phyloP scores from a whole-genome alignment of 2,888 invertebrate genomes.

The Ophioninae sp. region DNA sequence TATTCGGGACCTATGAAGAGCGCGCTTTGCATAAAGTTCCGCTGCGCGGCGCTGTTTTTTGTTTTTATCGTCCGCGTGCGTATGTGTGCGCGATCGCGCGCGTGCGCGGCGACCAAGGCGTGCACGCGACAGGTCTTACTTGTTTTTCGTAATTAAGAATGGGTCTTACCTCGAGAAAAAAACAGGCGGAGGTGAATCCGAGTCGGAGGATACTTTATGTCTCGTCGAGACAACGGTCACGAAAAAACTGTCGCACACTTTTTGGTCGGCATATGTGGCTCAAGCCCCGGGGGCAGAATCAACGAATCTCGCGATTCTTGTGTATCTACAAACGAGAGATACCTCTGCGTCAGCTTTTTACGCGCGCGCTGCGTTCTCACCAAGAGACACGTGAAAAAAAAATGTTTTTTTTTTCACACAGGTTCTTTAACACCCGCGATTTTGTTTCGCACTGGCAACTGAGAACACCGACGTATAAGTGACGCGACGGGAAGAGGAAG shows the following conservation, averaged over 20 bases:
- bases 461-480: constrained; percentile 3
- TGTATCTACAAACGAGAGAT: constrained; percentile 33
- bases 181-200: constrained; percentile 34
- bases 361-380: not conserved
- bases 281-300: constrained; percentile 22
- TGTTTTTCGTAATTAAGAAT: not conserved
- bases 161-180: constrained; percentile 46
- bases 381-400: not conserved
- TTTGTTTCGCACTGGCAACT: constrained; percentile 3
- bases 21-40: constrained; percentile 2
- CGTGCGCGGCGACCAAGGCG: not conserved
- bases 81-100: not conserved
- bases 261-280: constrained; percentile 31
- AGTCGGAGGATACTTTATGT: not conserved
- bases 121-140: not conserved
- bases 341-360: not conserved
- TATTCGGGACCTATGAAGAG: not conserved
- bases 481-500: not conserved
- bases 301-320: constrained; percentile 18
- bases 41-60: constrained; percentile 16
- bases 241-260: constrained; percentile 54
- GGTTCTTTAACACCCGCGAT: constrained; percentile 29
- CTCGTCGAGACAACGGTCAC: constrained; percentile 37
- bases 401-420: not conserved
- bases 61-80: constrained; percentile 13